Base-by-base conservation (phyloP, 2,797 vertebrate genomes). In the Rachycentron canadum region DNA sequence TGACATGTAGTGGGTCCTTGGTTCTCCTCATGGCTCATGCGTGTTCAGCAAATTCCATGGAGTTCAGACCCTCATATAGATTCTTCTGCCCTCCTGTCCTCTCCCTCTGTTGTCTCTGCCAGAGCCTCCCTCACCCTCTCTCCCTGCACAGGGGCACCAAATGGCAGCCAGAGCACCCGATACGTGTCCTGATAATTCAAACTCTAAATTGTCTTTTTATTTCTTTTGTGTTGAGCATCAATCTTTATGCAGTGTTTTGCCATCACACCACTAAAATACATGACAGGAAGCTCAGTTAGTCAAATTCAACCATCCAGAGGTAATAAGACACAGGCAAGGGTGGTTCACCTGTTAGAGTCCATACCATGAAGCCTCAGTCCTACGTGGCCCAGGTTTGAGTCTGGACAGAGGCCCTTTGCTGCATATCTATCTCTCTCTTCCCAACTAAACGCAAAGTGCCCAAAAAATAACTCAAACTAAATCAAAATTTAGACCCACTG, bases 1-100 rank as follows among this genome's bases (percentile, higher is more conserved):
- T 76, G 76, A 77, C 55, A 49, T 72, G 57, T 43, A 26, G 68
- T 40, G 74, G 58, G 77, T 84, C 73, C 70, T 78, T 30, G 50
- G 36, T 79, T 74, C 57, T 30, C 36, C 23, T 78, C 58, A 62
- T 57, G 81, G 75, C 81, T 90, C 81, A 69, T 87, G 89, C 85
- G 76, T 74, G 83, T 62, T 91, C 91, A 92, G 93, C 88, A 91
- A 90, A 94, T 94, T 94, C 93, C 91, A 69, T 77, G 84, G 89
- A 93, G 94, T 93, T 87, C 81, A 47, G 83, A 75, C 41, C 75
- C 56, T 65, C 76, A 41, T 85, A 86, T 79, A 91, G 86, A 92
- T 89, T 92, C 89, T 69, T 90, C 69, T 6, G 50, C 74, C 82
- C 76, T 82, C 83, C 80, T 40, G 79, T 85, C 69, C 26, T 64